phyloP scores from a whole-genome alignment of 2,888 invertebrate genomes.

The Hipparchia semele region DNA sequence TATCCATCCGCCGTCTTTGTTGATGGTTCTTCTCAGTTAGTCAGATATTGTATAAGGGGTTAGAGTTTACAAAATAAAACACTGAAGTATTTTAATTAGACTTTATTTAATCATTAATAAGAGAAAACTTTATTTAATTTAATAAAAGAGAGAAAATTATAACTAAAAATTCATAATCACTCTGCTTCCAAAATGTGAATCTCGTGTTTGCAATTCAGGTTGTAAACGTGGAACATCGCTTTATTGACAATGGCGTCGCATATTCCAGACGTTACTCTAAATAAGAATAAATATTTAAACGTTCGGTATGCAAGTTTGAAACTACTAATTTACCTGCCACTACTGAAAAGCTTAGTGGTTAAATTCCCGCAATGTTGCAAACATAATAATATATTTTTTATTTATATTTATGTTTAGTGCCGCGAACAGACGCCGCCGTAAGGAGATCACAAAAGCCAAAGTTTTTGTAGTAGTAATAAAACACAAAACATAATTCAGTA shows the following conservation, averaged over 20 bases:
- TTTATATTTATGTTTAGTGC: too few relatives aligned
- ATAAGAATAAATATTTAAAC: conserved; percentile 26
- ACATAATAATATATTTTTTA: too few relatives aligned
- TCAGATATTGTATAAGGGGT: neutral
- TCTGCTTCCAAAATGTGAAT: conserved; percentile 61
- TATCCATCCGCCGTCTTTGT: too few relatives aligned
- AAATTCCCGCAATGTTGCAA: too few relatives aligned
- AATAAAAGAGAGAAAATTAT: conserved; percentile 5
- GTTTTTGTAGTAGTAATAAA: too few relatives aligned
- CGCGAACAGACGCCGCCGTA: too few relatives aligned
- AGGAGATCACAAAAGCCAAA: too few relatives aligned
- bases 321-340: too few relatives aligned
- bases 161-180: conserved; percentile 40
- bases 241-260: conserved; percentile 79
- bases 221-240: conserved; percentile 68
- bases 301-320: too few relatives aligned
- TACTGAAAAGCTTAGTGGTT: too few relatives aligned
- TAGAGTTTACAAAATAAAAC: conserved; percentile 8
- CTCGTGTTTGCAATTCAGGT: conserved; percentile 62
- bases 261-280: conserved; percentile 74
- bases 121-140: neutral
- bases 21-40: too few relatives aligned
- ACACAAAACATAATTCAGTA: too few relatives aligned
- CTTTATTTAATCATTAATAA: neutral
- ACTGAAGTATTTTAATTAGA: neutral